Conservation (phyloP, 2,888 invertebrate species). For the Pristionchus maxplancki region DNA sequence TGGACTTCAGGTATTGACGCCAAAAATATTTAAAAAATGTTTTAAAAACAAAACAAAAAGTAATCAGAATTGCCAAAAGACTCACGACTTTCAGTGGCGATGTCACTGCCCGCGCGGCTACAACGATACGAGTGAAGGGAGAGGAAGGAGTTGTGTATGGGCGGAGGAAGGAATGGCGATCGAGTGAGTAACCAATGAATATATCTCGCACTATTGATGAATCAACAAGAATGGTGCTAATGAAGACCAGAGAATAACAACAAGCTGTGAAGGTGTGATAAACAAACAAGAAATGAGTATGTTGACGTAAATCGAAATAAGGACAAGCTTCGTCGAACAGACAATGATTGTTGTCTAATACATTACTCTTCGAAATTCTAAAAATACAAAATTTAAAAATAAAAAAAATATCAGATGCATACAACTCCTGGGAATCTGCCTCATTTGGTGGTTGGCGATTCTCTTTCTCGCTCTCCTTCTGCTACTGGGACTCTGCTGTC, state of each 20-base stretch:
- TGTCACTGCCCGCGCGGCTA: constrained; percentile 42
- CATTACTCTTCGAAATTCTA: too few relatives aligned
- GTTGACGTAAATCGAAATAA: background rate
- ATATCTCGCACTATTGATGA: background rate
- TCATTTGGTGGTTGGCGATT: constrained; percentile 71
- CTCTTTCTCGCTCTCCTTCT: constrained; percentile 55
- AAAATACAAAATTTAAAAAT: too few relatives aligned
- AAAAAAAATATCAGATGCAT: constrained; percentile 66
- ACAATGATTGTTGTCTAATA: too few relatives aligned
- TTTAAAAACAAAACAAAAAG: background rate
- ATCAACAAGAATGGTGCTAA: background rate
- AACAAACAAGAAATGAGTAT: background rate
- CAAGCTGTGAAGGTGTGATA: background rate
- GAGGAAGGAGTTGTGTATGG: background rate
- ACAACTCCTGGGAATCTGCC: constrained; percentile 70
- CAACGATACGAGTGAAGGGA: constrained; percentile 45
- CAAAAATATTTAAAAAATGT: too few relatives aligned
- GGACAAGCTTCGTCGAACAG: too few relatives aligned
- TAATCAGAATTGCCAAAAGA: background rate
- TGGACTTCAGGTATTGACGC: constrained; percentile 38
- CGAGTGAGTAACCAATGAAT: background rate
- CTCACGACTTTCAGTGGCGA: constrained; percentile 11
- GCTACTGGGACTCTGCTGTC: background rate
- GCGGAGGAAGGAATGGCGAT: background rate
- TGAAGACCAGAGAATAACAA: background rate